Base-by-base conservation (phyloP, 2,797 vertebrate genomes). In the Mormyrus proboscirostris region DNA sequence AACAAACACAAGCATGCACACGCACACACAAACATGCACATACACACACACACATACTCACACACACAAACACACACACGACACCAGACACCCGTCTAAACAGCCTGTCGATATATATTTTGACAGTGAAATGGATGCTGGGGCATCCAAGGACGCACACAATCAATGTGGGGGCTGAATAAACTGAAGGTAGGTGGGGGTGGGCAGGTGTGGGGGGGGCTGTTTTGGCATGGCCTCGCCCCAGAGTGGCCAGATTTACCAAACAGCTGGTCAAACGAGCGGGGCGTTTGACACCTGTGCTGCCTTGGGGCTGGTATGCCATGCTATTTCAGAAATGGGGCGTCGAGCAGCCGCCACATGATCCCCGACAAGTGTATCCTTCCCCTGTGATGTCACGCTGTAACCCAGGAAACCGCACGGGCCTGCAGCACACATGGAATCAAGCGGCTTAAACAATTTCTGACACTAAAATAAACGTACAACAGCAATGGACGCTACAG, bases 251-350 rank as follows among this genome's bases (percentile, higher is more conserved):
- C 38, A 6, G 38, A 62, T 47, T 62, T 49, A 84, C 41, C 88
- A 29, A 83, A 89, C 88, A 89, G 69, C 73, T 89, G 88, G 76
- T 33, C 73, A 83, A 82, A 59, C 88, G 55, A 83, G 51, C 33
- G 12, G 33, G n/a, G 38, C 8, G 33, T 73, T 29, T 50, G 87
- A 76, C 88, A 82, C 73, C 88, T 82, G 88, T 82, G 73, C 49
- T 25, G 19, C 10, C 25, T 14, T 2, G 22, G 50, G 12, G 47
- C 50, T 33, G 25, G n/a, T 1, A 25, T 22, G 50, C 41, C n/a
- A 10, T 9, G 25, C 84, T 53, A 49, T 86, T 53, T 86, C 25
- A 2, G 29, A 33, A 38, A 44, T 10, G 12, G 29, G 38, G 38
- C 57, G 57, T 22, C 86, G 2, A 16, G 3, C 19, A 19, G 7